A percentile compares a stretch with the other conserved stretches of the same genome.
Conservation (phyloP, 1,140 invertebrate genomes). For the Nylanderia fulva region DNA sequence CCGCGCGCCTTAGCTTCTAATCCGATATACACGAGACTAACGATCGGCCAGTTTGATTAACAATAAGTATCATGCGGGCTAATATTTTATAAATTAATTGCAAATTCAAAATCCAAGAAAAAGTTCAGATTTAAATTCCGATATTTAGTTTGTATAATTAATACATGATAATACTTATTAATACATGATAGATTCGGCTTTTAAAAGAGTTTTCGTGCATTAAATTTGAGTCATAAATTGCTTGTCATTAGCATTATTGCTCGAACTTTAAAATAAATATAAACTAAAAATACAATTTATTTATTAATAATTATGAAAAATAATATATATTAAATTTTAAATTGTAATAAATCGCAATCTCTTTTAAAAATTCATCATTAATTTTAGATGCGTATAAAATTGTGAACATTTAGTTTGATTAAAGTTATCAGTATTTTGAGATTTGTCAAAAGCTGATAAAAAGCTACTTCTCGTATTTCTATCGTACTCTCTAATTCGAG, state of each 20-base stretch:
- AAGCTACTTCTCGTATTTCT: constrained; percentile 22
- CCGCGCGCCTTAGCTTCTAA: constrained; percentile 51
- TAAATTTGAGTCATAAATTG: too few species aligned
- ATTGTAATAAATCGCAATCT: too few species aligned
- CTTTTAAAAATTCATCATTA: neutral
- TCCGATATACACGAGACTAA: constrained; percentile 55
- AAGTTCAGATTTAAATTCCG: neutral
- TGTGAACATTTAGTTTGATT: neutral
- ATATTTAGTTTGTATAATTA: too few species aligned
- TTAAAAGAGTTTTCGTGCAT: too few species aligned
- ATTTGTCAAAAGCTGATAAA: neutral
- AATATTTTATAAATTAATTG: constrained; percentile 34
- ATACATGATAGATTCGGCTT: neutral
- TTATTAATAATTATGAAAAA: too few species aligned
- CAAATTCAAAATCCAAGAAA: neutral
- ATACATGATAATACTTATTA: too few species aligned
- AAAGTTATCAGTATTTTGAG: neutral
- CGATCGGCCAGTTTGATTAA: constrained; percentile 35
- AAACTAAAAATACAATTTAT: too few species aligned
- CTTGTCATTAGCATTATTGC: too few species aligned
- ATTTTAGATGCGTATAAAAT: neutral
- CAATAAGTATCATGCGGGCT: neutral
- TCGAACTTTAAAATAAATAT: too few species aligned
- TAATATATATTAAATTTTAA: too few species aligned
- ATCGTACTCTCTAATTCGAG: constrained; percentile 21